Evolutionary conservation across 2,113 vertebrate genomes (phyloP), one percentile per base, ranked within the genome.

Genomic region (Pluvialis apricaria): DNA sequence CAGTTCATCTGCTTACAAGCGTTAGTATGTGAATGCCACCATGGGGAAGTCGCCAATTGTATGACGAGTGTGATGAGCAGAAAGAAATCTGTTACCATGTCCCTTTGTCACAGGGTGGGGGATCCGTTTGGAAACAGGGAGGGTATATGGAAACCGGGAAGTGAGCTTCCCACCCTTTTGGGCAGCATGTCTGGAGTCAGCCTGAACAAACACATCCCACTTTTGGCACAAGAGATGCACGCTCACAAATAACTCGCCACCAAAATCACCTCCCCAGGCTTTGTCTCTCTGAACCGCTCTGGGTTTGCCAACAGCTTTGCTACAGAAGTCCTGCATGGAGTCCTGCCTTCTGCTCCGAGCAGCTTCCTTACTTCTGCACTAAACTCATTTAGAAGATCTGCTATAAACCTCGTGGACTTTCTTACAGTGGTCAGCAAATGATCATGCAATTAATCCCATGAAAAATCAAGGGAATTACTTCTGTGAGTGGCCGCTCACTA

Each of bases 161-260:
- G 69, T 40, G 38, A 94, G 49, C 38, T 90, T 96, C 75, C 87
- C 79, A 51, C 64, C 68, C 79, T 70, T 80, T 80, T 2, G 10
- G 70, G 36, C 71, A 92, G 76, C 38, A 15, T 8, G 60, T 72
- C 78, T 92, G 71, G n/a, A 90, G 38, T 44, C 73, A 92, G 82
- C 66, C 89, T 90, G 91, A 94, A 95, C 70, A 97, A 95, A 97
- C 78, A 90, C 24, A 82, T n/a, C 62, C 68, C 58, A 44, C 38
- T 94, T 71, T 62, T 87, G 81, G 32, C 83, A 94, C 45, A 85
- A 80, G 42, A 91, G 49, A 92, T 82, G 32, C 6, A 8, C 0
- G 1, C 40, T 54, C 85, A 88, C 18, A 32, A 77, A 80, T 77
- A 92, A 73, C 17, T 84, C 34, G 8, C 7, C 58, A 79, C 54